Evolutionary conservation across 2,888 invertebrate genomes (phyloP).

Genomic region (Temnothorax rugatulus): DNA sequence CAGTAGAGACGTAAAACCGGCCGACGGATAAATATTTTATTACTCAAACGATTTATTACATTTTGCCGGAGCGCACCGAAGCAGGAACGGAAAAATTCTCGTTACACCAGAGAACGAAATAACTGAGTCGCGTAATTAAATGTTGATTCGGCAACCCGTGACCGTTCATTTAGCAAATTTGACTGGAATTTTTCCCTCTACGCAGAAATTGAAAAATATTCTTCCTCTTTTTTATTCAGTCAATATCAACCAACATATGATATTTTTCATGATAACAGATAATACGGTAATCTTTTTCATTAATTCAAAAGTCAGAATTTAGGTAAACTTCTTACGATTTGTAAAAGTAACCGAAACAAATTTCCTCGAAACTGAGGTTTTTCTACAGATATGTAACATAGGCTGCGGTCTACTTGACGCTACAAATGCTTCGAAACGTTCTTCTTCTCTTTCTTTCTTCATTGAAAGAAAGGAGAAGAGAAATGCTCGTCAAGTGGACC

Average conservation of each 20-base stretch:
- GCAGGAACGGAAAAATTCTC: slow-evolving; percentile 53
- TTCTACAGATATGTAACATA: neutral
- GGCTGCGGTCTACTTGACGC: too few species aligned
- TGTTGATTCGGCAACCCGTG: slow-evolving; percentile 55
- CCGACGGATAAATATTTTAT: slow-evolving; percentile 52
- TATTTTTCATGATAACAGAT: neutral
- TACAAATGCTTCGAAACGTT: too few species aligned
- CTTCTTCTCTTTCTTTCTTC: too few species aligned
- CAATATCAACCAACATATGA: slow-evolving; percentile 27
- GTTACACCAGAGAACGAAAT: slow-evolving; percentile 51
- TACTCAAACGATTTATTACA: slow-evolving; percentile 58
- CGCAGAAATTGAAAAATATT: slow-evolving; percentile 50
- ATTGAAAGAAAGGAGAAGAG: too few species aligned
- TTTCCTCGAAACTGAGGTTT: neutral
- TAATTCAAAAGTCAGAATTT: neutral
- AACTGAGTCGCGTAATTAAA: slow-evolving; percentile 56
- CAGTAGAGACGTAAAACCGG: slow-evolving; percentile 48
- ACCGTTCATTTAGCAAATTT: slow-evolving; percentile 58
- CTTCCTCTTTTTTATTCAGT: slow-evolving; percentile 33
- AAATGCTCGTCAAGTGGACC: too few species aligned
- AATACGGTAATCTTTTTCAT: neutral
- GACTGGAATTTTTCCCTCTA: slow-evolving; percentile 52
- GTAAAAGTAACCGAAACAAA: neutral
- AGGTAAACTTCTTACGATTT: neutral
- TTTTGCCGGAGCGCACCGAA: slow-evolving; percentile 38